Evolutionary conservation across 2,888 invertebrate genomes (phyloP).

Genomic region (Erebia aethiops): DNA sequence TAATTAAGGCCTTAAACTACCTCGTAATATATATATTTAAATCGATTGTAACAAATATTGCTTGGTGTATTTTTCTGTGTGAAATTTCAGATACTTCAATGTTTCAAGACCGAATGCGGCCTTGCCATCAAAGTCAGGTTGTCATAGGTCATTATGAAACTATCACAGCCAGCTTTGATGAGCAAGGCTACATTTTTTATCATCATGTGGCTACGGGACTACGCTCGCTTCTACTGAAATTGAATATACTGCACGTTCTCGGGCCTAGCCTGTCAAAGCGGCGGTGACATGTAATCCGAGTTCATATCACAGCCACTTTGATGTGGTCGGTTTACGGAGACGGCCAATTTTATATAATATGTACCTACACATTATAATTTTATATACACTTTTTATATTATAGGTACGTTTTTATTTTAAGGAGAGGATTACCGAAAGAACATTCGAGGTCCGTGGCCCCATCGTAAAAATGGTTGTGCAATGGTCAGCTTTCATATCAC

Average conservation of each 20-base stretch:
- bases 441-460: constrained; percentile 64
- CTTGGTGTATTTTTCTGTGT: constrained; percentile 5
- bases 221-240: not conserved
- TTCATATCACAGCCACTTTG: constrained; percentile 99
- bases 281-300: constrained; percentile 87
- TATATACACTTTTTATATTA: not conserved
- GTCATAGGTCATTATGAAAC: constrained; percentile 88
- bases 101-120: constrained; percentile 62
- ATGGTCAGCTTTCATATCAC: constrained; percentile 87
- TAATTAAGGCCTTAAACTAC: too few species aligned
- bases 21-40: too few species aligned
- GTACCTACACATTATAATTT: too few species aligned
- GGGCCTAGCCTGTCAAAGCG: constrained; percentile 92
- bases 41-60: not conserved
- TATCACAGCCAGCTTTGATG: constrained; percentile 99
- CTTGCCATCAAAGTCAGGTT: constrained; percentile 91
- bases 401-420: constrained; percentile 12
- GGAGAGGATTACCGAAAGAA: constrained; percentile 12
- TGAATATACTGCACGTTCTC: constrained; percentile 56
- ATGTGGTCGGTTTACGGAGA: constrained; percentile 88
- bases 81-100: constrained; percentile 19
- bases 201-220: not conserved
- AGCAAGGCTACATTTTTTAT: constrained; percentile 86
- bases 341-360: constrained; percentile 12
- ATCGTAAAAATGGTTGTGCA: constrained; percentile 86